A percentile compares a stretch with the other conserved stretches of the same genome.
phyloP scores from a whole-genome alignment of 2,797 vertebrate species.

The Oryzias sinensis region DNA sequence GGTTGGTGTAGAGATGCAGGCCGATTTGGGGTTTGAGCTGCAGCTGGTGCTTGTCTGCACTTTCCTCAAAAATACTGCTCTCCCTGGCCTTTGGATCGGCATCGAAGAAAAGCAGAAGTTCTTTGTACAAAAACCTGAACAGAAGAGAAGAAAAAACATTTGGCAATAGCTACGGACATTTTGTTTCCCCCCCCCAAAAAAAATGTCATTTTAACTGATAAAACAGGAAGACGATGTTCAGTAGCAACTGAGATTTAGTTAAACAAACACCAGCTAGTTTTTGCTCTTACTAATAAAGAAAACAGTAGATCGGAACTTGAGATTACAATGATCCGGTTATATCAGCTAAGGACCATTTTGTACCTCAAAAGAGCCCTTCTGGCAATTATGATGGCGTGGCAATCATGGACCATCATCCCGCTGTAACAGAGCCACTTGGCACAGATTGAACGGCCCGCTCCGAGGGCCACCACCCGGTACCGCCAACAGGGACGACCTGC shows the following conservation, averaged over 20 bases:
- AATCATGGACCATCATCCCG: conserved; percentile 77
- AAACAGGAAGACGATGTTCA: too few relatives aligned
- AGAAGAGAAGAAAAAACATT: conserved; percentile 29
- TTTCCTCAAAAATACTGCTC: conserved; percentile 69
- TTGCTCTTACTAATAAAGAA: too few relatives aligned
- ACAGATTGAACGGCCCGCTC: conserved; percentile 68
- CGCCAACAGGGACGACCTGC: conserved; percentile 37
- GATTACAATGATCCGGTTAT: not conserved
- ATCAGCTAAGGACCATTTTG: not conserved
- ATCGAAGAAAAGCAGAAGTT: conserved; percentile 78
- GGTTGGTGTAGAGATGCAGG: conserved; percentile 80
- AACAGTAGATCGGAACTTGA: not conserved
- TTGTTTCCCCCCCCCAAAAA: conserved; percentile 4
- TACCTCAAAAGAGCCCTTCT: conserved; percentile 78
- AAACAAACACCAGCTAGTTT: too few relatives aligned
- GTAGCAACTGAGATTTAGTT: too few relatives aligned
- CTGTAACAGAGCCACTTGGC: conserved; percentile 69
- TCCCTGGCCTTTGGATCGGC: conserved; percentile 61
- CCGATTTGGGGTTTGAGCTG: conserved; percentile 74
- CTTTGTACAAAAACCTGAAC: conserved; percentile 80
- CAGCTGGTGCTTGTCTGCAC: conserved; percentile 59
- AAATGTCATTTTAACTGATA: not conserved
- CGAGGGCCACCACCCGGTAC: conserved; percentile 76
- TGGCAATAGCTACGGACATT: conserved; percentile 4
- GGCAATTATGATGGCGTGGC: conserved; percentile 75